Base-by-base conservation (phyloP, 2,888 invertebrate species). In the Beris chalybata region DNA sequence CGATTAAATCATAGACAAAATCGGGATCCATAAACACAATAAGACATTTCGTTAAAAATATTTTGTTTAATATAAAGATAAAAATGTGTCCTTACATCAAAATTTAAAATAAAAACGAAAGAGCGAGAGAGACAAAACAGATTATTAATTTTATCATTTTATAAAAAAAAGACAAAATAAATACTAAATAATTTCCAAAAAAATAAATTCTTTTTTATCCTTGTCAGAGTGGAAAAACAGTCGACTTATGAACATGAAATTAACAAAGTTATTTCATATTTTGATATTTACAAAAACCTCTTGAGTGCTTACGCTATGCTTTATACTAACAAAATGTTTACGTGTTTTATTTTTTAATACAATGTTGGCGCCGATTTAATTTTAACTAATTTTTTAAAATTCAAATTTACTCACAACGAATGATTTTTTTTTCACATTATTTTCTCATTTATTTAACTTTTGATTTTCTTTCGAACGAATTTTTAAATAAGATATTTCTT, bases 1-100 rank as follows among this genome's bases (percentile, higher is more conserved):
- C 22, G 22, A 22, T 22, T 22, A 22, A 22, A 22, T 1, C 22
- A 22, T 22, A 22, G 22, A 22, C n/a, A n/a, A 22, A 22, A 22
- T 22, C 22, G 5, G 38, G 9, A 38, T 38, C 3, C 38, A 38
- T 38, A 38, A 38, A 38, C 9, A 9, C 38, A 38, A 38, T 7
- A 9, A 5, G 5, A 38, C 7, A 7, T 59, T 59, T 59, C 31
- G 29, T 31, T 59, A 59, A 59, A 59, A 59, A 59, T 31, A 59
- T 30, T 12, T 38, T 38, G 5, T 59, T 59, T 59, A 59, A 59
- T 59, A 59, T 59, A 59, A 59, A 59, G 58, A 59, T 59, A 47
- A 47, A 59, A 59, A 47, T 29, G 13, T 58, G 32, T 31, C 58
- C 48, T 59, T 31, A 59, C 48, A 59, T 45, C 29, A 58, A 29